phyloP scores from a whole-genome alignment of 2,888 invertebrate species.

The Halictus quadricinctus region DNA sequence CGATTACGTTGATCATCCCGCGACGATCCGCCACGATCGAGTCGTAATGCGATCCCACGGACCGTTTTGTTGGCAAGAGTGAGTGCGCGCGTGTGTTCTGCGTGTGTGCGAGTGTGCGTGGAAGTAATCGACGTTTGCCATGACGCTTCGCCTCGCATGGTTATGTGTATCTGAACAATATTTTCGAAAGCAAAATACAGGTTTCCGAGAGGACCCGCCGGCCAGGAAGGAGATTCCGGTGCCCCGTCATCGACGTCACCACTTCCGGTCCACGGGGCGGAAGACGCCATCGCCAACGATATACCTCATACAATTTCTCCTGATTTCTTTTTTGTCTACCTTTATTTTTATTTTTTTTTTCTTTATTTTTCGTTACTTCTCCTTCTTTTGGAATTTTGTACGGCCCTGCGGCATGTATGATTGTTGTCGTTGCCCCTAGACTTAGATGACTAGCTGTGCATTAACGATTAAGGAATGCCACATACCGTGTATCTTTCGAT shows the following conservation, averaged over 20 bases:
- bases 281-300: neutral
- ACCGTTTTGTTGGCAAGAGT: conserved; percentile 68
- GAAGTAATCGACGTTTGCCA: conserved; percentile 81
- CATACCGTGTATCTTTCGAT: conserved; percentile 68
- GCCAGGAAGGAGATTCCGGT: neutral
- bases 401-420: conserved; percentile 81
- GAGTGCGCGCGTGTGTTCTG: conserved; percentile 69
- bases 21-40: conserved; percentile 42
- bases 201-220: conserved; percentile 31
- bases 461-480: conserved; percentile 81
- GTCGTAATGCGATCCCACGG: conserved; percentile 56
- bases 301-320: conserved; percentile 27
- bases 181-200: conserved; percentile 65
- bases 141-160: conserved; percentile 82
- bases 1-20: neutral
- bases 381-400: conserved; percentile 59
- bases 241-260: neutral
- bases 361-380: conserved; percentile 1
- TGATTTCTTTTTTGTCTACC: conserved; percentile 29
- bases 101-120: conserved; percentile 77
- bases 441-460: conserved; percentile 81
- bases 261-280: conserved; percentile 6
- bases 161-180: conserved; percentile 79
- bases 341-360: conserved; percentile 2
- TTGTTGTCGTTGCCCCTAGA: conserved; percentile 82